Evolutionary conservation across 2,797 vertebrate genomes (phyloP), one percentile per base, ranked within the genome.

Genomic region (Pteropus rufus): DNA sequence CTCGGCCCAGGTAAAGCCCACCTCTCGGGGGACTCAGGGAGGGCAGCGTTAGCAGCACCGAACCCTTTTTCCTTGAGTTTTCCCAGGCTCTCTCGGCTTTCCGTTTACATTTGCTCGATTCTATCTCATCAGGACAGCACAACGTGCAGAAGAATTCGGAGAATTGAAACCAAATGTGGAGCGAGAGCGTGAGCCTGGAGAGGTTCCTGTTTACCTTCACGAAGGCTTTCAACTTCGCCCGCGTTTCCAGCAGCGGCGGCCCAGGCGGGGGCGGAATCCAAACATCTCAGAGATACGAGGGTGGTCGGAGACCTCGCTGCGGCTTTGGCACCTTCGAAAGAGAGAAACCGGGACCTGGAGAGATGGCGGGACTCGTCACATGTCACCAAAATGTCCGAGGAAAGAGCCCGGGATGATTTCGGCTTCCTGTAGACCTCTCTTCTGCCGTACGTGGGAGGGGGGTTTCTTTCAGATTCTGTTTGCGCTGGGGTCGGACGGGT

Each of bases 111-210:
- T 11, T 34, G 49, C 81, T 69, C 2, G 85, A 95, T 89, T 95
- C 95, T 95, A 97, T 97, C 93, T 96, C 95, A n/a, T 84, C 7
- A 0, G 72, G 69, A 95, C 44, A 89, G 62, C 64, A 29, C 82
- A 91, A 31, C 4, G 36, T 54, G 62, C 67, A n/a, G 18, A 86
- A 49, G 88, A 86, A 76, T 64, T 65, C 91, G 44, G 77, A 95
- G 97, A 98, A 98, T 97, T 97, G 81, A 97, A 98, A 96, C 95
- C 98, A 97, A 97, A 98, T 97, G 98, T 97, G 93, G 44, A 41
- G 76, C 36, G 41, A 93, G 95, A 91, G 88, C 11, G 0, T 16
- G 4, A 19, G 10, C 2, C 0, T 3, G 11, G 15, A 62, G 72
- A 11, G 29, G n/a, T 0, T 2, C 1, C 5, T 0, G 19, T 19